Conservation (phyloP, 2,113 vertebrate species). For the Dromas ardeola region DNA sequence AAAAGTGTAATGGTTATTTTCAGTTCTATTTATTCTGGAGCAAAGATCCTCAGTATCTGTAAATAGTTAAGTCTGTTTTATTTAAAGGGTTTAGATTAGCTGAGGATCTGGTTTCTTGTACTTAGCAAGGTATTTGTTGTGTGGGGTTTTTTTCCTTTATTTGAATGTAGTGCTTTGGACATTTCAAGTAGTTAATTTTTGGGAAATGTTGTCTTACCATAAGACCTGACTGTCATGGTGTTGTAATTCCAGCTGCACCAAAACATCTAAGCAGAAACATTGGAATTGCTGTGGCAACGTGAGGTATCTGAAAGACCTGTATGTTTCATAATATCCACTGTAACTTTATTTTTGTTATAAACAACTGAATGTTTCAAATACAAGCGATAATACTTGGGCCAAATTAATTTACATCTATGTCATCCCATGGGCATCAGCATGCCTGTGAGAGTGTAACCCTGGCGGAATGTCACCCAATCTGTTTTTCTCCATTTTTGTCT, state of each 20-base stretch:
- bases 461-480: neutral
- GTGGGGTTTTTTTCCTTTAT: neutral
- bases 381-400: neutral
- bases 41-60: neutral
- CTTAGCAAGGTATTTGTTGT: neutral
- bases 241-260: neutral
- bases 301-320: neutral
- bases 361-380: neutral
- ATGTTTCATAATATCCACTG: neutral
- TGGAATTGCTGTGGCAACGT: neutral
- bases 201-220: neutral
- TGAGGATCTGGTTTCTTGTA: neutral
- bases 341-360: neutral
- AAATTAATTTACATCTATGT: neutral
- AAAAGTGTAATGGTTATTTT: neutral
- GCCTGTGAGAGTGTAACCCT: neutral
- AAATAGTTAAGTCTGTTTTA: neutral
- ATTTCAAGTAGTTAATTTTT: neutral
- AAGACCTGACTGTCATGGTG: neutral
- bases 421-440: neutral
- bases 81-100: neutral
- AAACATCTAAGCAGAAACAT: neutral
- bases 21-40: neutral
- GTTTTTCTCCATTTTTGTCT: slow-evolving; percentile 49
- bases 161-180: neutral